Evolutionary conservation across 2,888 invertebrate species (phyloP).

Genomic region (Venustoraphidia nigricollis): DNA sequence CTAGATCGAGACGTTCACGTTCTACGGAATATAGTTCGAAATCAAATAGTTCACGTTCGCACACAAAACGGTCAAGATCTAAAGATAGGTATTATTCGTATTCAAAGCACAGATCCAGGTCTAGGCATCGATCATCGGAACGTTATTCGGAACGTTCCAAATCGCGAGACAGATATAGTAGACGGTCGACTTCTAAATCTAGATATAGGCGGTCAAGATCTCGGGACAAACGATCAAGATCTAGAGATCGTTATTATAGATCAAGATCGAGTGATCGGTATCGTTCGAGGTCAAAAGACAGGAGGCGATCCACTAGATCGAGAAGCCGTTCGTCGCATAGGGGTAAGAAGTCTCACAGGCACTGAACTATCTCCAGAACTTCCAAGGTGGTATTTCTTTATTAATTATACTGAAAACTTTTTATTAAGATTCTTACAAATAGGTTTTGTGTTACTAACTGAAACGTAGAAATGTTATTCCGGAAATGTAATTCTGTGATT

Average conservation of each 20-base stretch:
- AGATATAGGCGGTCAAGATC: neutral
- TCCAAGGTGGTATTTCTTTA: too few relatives aligned
- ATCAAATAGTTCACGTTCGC: constrained; percentile 11
- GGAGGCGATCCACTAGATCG: constrained; percentile 7
- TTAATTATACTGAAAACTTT: too few relatives aligned
- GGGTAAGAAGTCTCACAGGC: constrained; percentile 19
- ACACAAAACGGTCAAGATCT: constrained; percentile 6
- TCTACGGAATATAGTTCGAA: constrained; percentile 15
- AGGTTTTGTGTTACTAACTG: too few relatives aligned
- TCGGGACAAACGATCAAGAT: constrained; percentile 7
- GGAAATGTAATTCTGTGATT: too few relatives aligned
- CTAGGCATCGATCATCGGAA: constrained; percentile 5
- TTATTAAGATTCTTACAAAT: too few relatives aligned
- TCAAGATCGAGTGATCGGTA: constrained; percentile 2
- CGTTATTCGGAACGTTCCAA: neutral
- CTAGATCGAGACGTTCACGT: constrained; percentile 11
- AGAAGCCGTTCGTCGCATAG: constrained; percentile 15
- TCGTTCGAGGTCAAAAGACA: constrained; percentile 5
- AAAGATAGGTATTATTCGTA: constrained; percentile 12
- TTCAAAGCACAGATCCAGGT: constrained; percentile 14
- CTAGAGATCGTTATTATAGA: constrained; percentile 7
- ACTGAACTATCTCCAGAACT: constrained; percentile 11
- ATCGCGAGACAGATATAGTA: neutral
- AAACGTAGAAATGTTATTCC: too few relatives aligned
- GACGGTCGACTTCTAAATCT: neutral